These are phyloP conservation scores for Napeogenes sylphis DNA, from an alignment of 2,888 invertebrate species.

Conservation along the genomic window DNA sequence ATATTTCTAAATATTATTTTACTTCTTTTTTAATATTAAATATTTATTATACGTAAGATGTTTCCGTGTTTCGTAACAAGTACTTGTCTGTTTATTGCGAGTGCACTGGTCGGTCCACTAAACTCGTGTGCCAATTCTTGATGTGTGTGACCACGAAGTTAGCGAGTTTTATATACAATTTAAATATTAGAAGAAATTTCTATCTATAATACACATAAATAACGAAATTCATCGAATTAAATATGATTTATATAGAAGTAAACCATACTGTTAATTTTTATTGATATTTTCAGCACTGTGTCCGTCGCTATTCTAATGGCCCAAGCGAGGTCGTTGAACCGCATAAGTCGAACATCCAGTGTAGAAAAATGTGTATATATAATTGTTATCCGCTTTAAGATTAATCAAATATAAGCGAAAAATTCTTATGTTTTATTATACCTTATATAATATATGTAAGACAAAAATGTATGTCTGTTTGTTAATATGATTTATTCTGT, in stretches of 20 bases:
- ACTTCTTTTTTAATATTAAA: neutral
- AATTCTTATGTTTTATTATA: no score
- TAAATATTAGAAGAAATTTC: no score
- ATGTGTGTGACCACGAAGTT: constrained; percentile 21
- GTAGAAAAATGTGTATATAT: constrained; percentile 38
- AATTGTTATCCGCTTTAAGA: constrained; percentile 34
- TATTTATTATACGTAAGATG: constrained; percentile 14
- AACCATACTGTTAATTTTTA: neutral
- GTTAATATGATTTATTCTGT: no score
- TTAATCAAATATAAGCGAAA: no score
- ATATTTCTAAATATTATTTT: neutral
- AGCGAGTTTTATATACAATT: constrained; percentile 13
- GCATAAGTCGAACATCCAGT: constrained; percentile 38
- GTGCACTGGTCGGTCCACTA: constrained; percentile 41
- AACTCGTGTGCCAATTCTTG: constrained; percentile 41
- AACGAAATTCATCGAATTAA: no score
- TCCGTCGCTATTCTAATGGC: constrained; percentile 32
- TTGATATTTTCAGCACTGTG: neutral
- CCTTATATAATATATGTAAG: no score
- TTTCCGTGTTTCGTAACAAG: constrained; percentile 31
- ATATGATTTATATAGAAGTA: neutral
- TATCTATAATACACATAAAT: no score
- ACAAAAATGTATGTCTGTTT: no score
- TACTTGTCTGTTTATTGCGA: constrained; percentile 37
- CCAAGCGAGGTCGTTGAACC: constrained; percentile 37